Percentiles rank a stretch among this genome's conserved stretches.
Conservation (phyloP, 2,888 invertebrate species). For the Pyrochroa serraticornis region DNA sequence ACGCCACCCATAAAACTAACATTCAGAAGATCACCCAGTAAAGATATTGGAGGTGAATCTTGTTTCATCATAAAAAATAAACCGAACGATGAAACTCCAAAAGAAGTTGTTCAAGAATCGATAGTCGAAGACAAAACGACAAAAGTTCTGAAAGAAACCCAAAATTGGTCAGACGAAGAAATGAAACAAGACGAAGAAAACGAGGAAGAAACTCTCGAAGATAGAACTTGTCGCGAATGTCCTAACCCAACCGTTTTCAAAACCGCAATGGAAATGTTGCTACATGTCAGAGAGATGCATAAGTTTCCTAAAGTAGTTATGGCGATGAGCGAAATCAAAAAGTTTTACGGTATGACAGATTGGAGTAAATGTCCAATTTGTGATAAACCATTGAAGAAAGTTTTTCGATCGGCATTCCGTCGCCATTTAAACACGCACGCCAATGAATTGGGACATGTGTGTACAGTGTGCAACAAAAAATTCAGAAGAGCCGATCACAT, state of each 20-base stretch:
- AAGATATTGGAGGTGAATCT: background rate
- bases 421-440: conserved; percentile 25
- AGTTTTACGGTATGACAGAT: conserved; percentile 16
- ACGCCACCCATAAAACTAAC: conserved; percentile 1
- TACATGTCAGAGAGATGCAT: conserved; percentile 16
- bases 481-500: conserved; percentile 24
- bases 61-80: background rate
- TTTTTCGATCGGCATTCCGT: conserved; percentile 20
- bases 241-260: conserved; percentile 1
- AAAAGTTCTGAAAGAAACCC: background rate
- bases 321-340: conserved; percentile 24
- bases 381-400: conserved; percentile 17
- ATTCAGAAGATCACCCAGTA: conserved; percentile 1
- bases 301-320: conserved; percentile 22
- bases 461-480: conserved; percentile 22
- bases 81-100: no score
- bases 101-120: background rate
- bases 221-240: conserved; percentile 3
- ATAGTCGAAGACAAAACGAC: background rate
- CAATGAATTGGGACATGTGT: conserved; percentile 18
- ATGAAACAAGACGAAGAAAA: background rate
- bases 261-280: conserved; percentile 10
- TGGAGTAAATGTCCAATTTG: conserved; percentile 22
- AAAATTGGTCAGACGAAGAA: background rate
- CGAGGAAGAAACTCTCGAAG: background rate